These are phyloP conservation scores for Sarcophaga rosellei DNA, from an alignment of 2,888 invertebrate species.

Conservation along the genomic window DNA sequence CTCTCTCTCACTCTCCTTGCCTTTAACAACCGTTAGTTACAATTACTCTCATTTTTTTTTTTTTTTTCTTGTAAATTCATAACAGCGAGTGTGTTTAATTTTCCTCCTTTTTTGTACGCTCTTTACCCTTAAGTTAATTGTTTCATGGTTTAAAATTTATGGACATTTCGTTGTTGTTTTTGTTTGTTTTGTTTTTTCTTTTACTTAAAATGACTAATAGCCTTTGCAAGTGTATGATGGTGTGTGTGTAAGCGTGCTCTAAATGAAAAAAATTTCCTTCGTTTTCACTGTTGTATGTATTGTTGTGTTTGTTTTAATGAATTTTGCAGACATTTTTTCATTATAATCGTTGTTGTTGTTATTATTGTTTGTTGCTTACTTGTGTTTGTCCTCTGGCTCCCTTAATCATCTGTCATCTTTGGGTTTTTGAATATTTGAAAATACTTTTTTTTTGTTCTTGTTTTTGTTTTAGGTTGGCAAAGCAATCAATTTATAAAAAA, in stretches of 20 bases:
- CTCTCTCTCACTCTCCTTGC: not conserved
- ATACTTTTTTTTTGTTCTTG: too few species aligned
- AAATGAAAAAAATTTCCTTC: constrained; percentile 34
- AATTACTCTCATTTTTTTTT: not conserved
- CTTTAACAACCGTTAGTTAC: not conserved
- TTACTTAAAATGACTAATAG: constrained; percentile 62
- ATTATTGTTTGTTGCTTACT: constrained; percentile 21
- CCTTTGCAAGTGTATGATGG: constrained; percentile 15
- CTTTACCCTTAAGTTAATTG: constrained; percentile 40
- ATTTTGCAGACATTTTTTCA: constrained; percentile 60
- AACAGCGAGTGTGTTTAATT: not conserved
- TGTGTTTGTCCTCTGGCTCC: not conserved
- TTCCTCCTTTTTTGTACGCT: constrained; percentile 5
- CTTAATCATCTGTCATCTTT: not conserved
- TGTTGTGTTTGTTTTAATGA: constrained; percentile 47
- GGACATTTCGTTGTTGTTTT: not conserved
- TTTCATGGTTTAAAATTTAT: constrained; percentile 37
- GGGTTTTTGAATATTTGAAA: not conserved
- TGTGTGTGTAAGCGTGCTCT: constrained; percentile 4
- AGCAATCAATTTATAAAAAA: constrained; percentile 30
- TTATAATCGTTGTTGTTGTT: constrained; percentile 20
- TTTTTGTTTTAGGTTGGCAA: not conserved
- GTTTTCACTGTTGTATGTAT: constrained; percentile 11
- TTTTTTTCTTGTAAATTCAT: not conserved
- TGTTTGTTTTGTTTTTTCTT: not conserved